phyloP scores from a whole-genome alignment of 2,797 vertebrate species.

The Oreortyx pictus region DNA sequence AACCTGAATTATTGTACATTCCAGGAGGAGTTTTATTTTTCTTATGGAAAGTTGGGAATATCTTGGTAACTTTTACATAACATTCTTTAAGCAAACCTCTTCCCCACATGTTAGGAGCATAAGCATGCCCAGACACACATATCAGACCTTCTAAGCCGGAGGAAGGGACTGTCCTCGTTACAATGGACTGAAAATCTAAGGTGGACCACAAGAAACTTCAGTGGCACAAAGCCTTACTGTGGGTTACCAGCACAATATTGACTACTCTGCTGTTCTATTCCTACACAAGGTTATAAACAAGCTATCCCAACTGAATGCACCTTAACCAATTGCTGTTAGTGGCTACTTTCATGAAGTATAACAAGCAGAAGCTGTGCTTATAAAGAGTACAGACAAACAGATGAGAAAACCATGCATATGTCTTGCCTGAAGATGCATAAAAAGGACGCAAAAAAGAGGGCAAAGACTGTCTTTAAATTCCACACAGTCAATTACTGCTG shows the following conservation, averaged over 20 bases:
- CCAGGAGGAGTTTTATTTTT: neutral
- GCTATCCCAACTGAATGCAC: neutral
- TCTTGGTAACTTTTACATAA: neutral
- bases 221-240: neutral
- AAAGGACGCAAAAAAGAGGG: neutral
- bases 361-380: neutral
- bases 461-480: neutral
- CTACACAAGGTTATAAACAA: neutral
- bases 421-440: neutral
- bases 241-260: neutral
- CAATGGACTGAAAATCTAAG: neutral
- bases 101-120: neutral
- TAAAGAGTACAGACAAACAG: neutral
- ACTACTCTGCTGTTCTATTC: neutral
- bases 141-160: neutral
- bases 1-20: neutral
- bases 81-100: neutral
- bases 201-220: neutral
- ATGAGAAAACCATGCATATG: neutral
- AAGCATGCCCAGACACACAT: neutral
- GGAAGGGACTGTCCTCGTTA: neutral
- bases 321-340: neutral
- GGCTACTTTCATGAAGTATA: neutral
- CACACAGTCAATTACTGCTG: no score
- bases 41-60: neutral